Percentiles rank a stretch among this genome's conserved stretches.
Conservation (phyloP, 2,113 vertebrate species). For the Lampris megalopsis region DNA sequence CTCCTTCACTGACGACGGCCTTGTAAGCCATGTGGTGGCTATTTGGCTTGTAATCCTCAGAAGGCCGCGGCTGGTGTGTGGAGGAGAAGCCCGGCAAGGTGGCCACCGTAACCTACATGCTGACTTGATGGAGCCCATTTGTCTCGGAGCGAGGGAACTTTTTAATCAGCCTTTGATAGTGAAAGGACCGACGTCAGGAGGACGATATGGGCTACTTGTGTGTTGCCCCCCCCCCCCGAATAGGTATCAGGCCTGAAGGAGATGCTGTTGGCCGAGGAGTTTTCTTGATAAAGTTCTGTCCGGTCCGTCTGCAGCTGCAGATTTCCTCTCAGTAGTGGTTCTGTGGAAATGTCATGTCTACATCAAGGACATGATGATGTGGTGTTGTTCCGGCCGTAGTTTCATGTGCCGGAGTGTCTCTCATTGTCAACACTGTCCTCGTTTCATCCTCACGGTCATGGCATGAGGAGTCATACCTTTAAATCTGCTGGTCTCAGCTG, state of each 20-base stretch:
- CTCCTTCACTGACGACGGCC: conserved; percentile 47
- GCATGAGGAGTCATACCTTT: no score
- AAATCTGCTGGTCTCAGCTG: no score
- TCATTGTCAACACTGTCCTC: not conserved
- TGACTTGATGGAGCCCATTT: conserved; percentile 17
- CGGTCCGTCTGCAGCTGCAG: not conserved
- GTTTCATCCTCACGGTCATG: not conserved
- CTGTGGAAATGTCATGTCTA: not conserved
- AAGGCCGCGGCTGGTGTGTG: conserved; percentile 41
- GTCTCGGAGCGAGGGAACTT: conserved; percentile 12
- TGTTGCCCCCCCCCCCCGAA: no score
- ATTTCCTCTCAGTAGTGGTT: not conserved
- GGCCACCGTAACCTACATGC: not conserved
- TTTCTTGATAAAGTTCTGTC: not conserved
- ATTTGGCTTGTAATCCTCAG: conserved; percentile 64
- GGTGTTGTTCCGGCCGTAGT: not conserved
- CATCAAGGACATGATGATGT: not conserved
- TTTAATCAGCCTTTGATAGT: not conserved
- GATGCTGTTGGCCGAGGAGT: not conserved
- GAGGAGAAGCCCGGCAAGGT: conserved; percentile 22
- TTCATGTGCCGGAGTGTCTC: not conserved
- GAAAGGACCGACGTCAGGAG: not conserved
- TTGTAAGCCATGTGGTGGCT: conserved; percentile 67
- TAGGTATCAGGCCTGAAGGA: no score
- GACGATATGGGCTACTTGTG: not conserved